Evolutionary conservation across 2,888 invertebrate species (phyloP).

Genomic region (Ormyrus nitidulus): DNA sequence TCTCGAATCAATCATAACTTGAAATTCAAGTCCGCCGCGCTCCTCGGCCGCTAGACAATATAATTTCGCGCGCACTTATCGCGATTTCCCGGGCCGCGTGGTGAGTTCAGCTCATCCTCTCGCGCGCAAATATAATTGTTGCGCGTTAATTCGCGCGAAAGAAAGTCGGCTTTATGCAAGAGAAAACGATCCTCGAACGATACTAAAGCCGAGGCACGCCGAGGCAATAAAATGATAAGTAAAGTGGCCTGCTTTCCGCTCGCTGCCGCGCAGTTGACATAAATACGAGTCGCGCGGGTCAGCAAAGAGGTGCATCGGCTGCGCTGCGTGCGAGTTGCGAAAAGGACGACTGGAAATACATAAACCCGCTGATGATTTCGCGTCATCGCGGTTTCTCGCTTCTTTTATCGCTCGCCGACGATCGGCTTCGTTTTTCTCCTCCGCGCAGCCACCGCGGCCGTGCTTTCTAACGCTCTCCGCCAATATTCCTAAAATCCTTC

Average conservation of each 20-base stretch:
- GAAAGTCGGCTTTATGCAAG: constrained; percentile 1
- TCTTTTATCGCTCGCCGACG: constrained; percentile 34
- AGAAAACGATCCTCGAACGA: constrained; percentile 25
- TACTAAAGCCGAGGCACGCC: constrained; percentile 14
- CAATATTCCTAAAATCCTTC: no score
- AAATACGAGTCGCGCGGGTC: neutral
- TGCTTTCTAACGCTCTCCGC: no score
- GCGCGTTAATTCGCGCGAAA: neutral
- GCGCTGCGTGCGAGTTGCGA: neutral
- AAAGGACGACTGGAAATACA: constrained; percentile 20
- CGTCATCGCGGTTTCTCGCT: constrained; percentile 15
- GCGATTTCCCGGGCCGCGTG: no score
- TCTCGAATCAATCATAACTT: no score
- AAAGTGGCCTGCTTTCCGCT: constrained; percentile 10
- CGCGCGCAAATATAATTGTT: no score
- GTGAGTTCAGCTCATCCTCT: no score
- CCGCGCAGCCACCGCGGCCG: neutral
- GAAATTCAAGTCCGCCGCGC: no score
- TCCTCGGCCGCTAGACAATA: no score
- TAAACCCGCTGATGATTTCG: constrained; percentile 23
- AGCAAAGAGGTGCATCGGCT: neutral
- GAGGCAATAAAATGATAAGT: constrained; percentile 28
- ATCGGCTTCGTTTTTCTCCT: constrained; percentile 17
- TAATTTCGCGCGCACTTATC: no score
- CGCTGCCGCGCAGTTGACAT: constrained; percentile 8